Base-by-base conservation (phyloP, 2,888 invertebrate genomes). In the Beris morrisii region DNA sequence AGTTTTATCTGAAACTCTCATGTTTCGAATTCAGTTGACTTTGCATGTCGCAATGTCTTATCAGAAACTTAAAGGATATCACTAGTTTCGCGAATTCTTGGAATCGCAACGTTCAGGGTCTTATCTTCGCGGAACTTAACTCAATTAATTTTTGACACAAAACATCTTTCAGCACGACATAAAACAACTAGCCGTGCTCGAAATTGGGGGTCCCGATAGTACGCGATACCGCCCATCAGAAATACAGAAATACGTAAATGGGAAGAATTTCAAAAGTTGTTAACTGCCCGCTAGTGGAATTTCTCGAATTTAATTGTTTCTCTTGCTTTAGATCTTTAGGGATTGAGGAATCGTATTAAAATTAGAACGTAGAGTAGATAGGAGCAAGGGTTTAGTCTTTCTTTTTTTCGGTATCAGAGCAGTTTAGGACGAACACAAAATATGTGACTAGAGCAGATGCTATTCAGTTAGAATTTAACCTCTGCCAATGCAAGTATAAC, bases 101-200 rank as follows among this genome's bases (percentile, higher is more conserved):
- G 50, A 61, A 61, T 61, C 50, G 31, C 48, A 32, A 61, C 52
- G 38, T 50, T 61, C 32, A 13, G 9, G 11, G 61, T 32, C 11
- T 61, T 61, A 61, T 61, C 61, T 15, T 22, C 13, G 38, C 32
- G 38, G 28, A 61, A 52, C 50, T 61, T 50, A 46, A 43, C 52
- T 50, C 61, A 61, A 61, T 61, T 61, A 61, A 52, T 61, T 13
- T 61, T 61, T 61, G 61, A 61, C 61, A 52, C 50, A 50, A 13
- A 11, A 4, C 38, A 52, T 61, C 38, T 50, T 38, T 48, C 7
- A 61, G 38, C 61, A 43, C 38, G 52, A 15, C 61, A 38, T 1
- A 7, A 38, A 38, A 7, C 9, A 38, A 38, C 9, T 9, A 22
- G 22, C 22, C 22, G 22, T 22, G 22, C 22, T 22, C 22, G 22